Base-by-base conservation (phyloP, 2,797 vertebrate genomes). In the Sebastes wilsoni region DNA sequence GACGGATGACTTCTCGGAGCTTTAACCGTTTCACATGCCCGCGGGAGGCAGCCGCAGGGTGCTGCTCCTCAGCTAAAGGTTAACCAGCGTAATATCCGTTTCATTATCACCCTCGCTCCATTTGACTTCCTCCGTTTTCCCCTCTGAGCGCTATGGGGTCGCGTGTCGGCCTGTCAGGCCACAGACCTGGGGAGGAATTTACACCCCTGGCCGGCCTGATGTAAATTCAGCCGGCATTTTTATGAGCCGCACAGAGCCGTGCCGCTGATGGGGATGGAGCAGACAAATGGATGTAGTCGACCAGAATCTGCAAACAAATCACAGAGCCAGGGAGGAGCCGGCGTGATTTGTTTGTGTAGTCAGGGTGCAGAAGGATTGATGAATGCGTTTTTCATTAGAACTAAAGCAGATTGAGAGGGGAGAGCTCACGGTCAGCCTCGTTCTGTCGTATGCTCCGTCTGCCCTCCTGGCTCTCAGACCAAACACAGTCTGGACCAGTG, bases 281-380 rank as follows among this genome's bases (percentile, higher is more conserved):
- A 91, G 88, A 94, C 92, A 93, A 95, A 94, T 89, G 83, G 88
- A 84, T 91, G 87, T 82, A 90, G 87, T 89, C 81, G 82, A 84
- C 87, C 84, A 90, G 87, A 70, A 86, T 92, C 82, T 84, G 93
- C 76, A 93, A 94, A 95, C 94, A 95, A 94, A 95, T 96, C 93
- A 92, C 85, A 75, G 65, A 75, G 65, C 65, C 68, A 56, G 73
- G 34, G 78, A 85, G 78, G 75, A 83, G 81, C 85, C 80, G 10
- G 27, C 86, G 87, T 91, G 88, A 93, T 89, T 77, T 54, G 42
- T 81, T 22, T 77, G 54, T 79, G 70, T 23, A 36, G 54, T 67
- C 32, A 25, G 59, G 28, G 59, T 74, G 49, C 38, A 61, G 77
- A 79, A 64, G 18, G 66, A 59, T 36, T 75, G 66, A 77, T 87